Base-by-base conservation (phyloP, 2,113 vertebrate species). In the Plotosus lineatus region DNA sequence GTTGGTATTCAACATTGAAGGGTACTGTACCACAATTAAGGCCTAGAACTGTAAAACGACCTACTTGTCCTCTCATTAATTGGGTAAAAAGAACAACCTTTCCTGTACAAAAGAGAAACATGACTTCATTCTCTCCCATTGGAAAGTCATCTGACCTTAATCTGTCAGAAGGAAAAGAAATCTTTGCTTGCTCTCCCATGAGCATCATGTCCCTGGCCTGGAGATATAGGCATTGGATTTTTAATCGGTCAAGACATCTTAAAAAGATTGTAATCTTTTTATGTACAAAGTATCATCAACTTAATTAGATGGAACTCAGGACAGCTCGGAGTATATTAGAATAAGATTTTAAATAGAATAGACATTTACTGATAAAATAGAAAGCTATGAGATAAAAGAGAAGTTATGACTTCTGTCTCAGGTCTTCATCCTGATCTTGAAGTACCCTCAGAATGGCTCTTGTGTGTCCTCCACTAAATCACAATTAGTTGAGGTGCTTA, bases 61-160 rank as follows among this genome's bases (percentile, higher is more conserved):
- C 85, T 78, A 86, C 82, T 86, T 86, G 85, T 86, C 68, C 82
- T 77, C 78, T 86, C 85, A 83, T 86, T 86, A 86, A 86, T 61
- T 86, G 85, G 82, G 78, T 86, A 86, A 86, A 61, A 83, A 69
- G 60, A 81, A 78, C 80, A 83, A 81, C 51, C 81, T 83, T 81
- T 83, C 75, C 78, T 86, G 78, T 78, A 78, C 82, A 75, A 58
- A 81, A 73, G 51, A 75, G 75, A 86, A 83, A 36, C 75, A 44
- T 85, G 84, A 83, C 78, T 81, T 81, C 61, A 75, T 83, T 83
- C 66, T 83, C 69, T 81, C 75, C 61, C 82, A 75, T 61, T 79
- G 83, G 75, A 87, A 84, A 85, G 81, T 83, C 71, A 75, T 71
- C 81, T 85, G 86, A 83, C 83, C 83, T 85, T 87, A 87, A 83